A percentile compares a stretch with the other conserved stretches of the same genome.
These are phyloP conservation scores for Chitala chitala DNA, from an alignment of 2,113 vertebrate genomes.

Conservation along the genomic window DNA sequence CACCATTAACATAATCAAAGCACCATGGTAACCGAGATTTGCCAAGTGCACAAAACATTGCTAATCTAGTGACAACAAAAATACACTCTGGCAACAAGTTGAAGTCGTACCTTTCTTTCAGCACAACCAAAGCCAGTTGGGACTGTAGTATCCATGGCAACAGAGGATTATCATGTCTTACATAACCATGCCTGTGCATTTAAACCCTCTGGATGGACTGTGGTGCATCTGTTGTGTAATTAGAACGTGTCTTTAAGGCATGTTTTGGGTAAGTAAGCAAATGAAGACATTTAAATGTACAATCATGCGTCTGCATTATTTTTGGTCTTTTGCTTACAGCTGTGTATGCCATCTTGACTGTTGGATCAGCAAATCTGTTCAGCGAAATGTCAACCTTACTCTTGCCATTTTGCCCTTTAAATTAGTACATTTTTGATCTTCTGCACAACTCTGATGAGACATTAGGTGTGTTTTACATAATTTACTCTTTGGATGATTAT, in stretches of 20 bases:
- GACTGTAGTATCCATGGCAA: constrained; percentile 56
- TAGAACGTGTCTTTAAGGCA: constrained; percentile 28
- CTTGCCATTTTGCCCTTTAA: not conserved
- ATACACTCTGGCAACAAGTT: constrained; percentile 26
- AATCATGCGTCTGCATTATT: not conserved
- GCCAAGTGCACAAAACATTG: constrained; percentile 22
- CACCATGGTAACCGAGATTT: constrained; percentile 10
- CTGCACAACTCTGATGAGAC: not conserved
- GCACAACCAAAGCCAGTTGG: constrained; percentile 42
- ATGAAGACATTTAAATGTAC: constrained; percentile 1
- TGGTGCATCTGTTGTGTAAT: constrained; percentile 44
- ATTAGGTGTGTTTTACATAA: not conserved
- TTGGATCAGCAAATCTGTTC: not conserved
- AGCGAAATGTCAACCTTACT: not conserved
- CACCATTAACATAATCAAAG: constrained; percentile 23
- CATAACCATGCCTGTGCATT: constrained; percentile 53
- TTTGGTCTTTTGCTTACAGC: not conserved
- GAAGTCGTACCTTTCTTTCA: constrained; percentile 42
- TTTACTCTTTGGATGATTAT: not conserved
- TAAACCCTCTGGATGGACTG: constrained; percentile 51
- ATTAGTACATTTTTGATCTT: not conserved
- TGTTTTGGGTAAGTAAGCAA: constrained; percentile 23
- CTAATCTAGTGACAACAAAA: constrained; percentile 27
- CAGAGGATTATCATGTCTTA: constrained; percentile 59
- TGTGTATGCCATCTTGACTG: not conserved